phyloP scores from a whole-genome alignment of 2,888 invertebrate species.

The Sphaerophoria taeniata region DNA sequence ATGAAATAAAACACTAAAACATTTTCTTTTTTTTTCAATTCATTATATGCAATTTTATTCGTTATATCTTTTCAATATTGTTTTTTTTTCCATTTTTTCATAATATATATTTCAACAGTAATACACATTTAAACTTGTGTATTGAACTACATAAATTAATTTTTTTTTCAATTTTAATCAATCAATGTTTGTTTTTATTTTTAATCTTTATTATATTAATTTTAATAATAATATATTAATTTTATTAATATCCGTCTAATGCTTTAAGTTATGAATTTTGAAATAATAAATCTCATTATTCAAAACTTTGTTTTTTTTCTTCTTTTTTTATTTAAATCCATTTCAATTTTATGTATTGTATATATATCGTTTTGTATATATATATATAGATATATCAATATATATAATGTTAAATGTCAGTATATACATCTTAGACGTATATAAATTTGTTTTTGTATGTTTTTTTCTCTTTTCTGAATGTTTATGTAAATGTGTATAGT shows the following conservation, averaged over 20 bases:
- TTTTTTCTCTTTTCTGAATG: conserved; percentile 43
- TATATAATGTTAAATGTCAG: conserved; percentile 45
- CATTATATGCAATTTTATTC: conserved; percentile 73
- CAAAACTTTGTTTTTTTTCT: conserved; percentile 34
- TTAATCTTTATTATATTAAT: conserved; percentile 15
- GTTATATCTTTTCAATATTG: conserved; percentile 51
- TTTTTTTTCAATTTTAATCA: conserved; percentile 24
- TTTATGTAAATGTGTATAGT: conserved; percentile 68
- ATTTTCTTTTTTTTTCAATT: conserved; percentile 68
- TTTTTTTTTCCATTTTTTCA: conserved; percentile 48
- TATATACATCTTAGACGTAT: conserved; percentile 71
- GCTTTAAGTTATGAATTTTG: conserved; percentile 65
- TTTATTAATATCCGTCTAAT: conserved; percentile 71
- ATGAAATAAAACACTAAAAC: no score
- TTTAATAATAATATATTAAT: conserved; percentile 60
- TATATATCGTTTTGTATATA: conserved; percentile 61
- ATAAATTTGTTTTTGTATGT: conserved; percentile 53
- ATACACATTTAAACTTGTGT: conserved; percentile 75
- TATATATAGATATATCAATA: conserved; percentile 59
- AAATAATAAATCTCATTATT: conserved; percentile 73
- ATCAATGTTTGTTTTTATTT: conserved; percentile 13
- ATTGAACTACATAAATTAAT: conserved; percentile 73
- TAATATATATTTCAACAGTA: conserved; percentile 73
- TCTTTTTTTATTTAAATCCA: no score
- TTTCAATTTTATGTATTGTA: no score